Evolutionary conservation across 2,888 invertebrate species (phyloP).

Genomic region (Unio delphinus): DNA sequence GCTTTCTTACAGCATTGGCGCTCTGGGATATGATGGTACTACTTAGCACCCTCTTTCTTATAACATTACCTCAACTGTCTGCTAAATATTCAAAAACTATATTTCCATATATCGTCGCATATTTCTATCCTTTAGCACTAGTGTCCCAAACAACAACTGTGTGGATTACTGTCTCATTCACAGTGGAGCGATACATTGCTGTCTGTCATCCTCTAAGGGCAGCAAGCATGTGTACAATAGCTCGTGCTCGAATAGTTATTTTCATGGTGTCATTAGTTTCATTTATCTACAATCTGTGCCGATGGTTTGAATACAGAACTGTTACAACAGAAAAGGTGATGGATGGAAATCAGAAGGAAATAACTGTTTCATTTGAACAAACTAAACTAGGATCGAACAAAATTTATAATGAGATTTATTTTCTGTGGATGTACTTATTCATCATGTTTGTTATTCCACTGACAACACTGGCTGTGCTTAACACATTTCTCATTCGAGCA

Average conservation of each 20-base stretch:
- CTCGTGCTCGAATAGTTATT: constrained; percentile 88
- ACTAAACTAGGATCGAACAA: constrained; percentile 81
- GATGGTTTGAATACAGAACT: constrained; percentile 73
- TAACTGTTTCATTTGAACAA: constrained; percentile 71
- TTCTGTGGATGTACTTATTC: constrained; percentile 94
- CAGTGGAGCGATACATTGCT: constrained; percentile 93
- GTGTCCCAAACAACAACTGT: constrained; percentile 94
- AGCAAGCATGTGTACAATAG: constrained; percentile 90
- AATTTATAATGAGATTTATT: constrained; percentile 85
- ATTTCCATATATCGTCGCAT: constrained; percentile 64
- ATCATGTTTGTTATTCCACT: constrained; percentile 96
- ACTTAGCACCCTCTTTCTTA: constrained; percentile 59
- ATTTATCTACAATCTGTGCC: constrained; percentile 86
- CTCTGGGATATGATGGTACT: constrained; percentile 69
- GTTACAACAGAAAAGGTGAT: constrained; percentile 17
- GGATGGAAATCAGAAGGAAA: constrained; percentile 16
- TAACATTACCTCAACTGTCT: constrained; percentile 57
- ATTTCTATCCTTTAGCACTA: constrained; percentile 81
- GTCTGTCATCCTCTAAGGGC: constrained; percentile 83
- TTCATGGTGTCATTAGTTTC: constrained; percentile 86
- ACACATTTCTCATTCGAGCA: constrained; percentile 85
- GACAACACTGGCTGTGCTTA: constrained; percentile 87
- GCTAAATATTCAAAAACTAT: constrained; percentile 40
- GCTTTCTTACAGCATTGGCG: constrained; percentile 67
- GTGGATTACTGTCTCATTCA: constrained; percentile 82